phyloP scores from a whole-genome alignment of 2,797 vertebrate species.

The Otus scops region DNA sequence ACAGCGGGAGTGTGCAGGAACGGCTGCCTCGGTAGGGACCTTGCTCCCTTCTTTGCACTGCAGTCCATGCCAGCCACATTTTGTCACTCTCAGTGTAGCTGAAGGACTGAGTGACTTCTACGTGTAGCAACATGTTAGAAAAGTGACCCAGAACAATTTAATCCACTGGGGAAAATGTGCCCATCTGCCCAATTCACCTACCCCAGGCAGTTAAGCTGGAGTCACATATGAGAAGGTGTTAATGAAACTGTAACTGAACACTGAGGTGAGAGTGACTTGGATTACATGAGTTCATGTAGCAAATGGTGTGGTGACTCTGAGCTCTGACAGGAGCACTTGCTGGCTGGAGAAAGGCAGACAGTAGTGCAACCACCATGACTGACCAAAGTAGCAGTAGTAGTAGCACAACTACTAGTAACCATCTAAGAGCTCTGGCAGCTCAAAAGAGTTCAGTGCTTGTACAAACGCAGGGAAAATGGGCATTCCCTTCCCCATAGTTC shows the following conservation, averaged over 20 bases:
- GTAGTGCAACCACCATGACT: neutral
- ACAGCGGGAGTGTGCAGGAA: neutral
- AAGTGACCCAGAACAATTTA: neutral
- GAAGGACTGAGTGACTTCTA: neutral
- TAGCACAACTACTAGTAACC: neutral
- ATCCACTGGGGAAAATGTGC: neutral
- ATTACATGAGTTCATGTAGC: neutral
- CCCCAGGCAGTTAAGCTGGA: neutral
- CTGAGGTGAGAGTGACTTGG: neutral
- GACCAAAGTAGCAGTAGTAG: neutral
- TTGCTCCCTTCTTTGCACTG: neutral
- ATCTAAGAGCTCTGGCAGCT: neutral
- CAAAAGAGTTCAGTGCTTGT: neutral
- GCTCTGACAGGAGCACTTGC: neutral
- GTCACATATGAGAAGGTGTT: neutral
- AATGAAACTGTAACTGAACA: neutral
- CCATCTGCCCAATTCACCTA: neutral
- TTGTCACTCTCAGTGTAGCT: neutral
- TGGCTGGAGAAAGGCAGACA: neutral
- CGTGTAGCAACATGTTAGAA: neutral
- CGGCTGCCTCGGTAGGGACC: neutral
- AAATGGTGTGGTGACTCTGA: neutral
- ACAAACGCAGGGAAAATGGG: neutral
- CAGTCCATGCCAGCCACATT: neutral
- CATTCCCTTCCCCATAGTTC: neutral